phyloP scores from a whole-genome alignment of 2,888 invertebrate genomes.

The Stratiomys singularior region DNA sequence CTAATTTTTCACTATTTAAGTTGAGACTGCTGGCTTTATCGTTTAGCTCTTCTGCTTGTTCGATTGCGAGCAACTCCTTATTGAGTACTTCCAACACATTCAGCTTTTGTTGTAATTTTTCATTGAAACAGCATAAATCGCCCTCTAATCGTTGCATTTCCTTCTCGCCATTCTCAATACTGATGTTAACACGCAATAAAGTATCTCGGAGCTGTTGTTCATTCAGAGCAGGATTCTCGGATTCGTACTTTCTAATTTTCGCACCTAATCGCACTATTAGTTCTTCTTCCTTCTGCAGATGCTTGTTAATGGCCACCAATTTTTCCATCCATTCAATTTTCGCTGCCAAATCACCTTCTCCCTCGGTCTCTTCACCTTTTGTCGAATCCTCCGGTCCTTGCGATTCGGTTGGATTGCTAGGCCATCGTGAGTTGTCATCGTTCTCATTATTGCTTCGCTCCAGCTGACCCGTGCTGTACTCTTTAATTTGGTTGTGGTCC shows the following conservation, averaged over 20 bases:
- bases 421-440: neutral
- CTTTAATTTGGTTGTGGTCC: slow-evolving; percentile 69
- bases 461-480: slow-evolving; percentile 66
- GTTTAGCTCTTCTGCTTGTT: neutral
- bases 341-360: slow-evolving; percentile 66
- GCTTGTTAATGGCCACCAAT: slow-evolving; percentile 77
- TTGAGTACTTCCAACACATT: slow-evolving; percentile 69
- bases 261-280: slow-evolving; percentile 74
- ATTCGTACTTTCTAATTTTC: slow-evolving; percentile 71
- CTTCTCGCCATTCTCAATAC: slow-evolving; percentile 67
- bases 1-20: slow-evolving; percentile 45
- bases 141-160: slow-evolving; percentile 69
- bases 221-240: slow-evolving; percentile 63
- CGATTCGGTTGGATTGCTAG: neutral
- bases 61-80: slow-evolving; percentile 62
- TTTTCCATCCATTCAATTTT: slow-evolving; percentile 80
- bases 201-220: slow-evolving; percentile 67
- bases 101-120: slow-evolving; percentile 68
- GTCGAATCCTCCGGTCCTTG: neutral
- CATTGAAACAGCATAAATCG: slow-evolving; percentile 68
- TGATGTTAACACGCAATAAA: slow-evolving; percentile 68
- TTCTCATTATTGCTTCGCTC: neutral
- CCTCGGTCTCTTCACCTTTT: neutral
- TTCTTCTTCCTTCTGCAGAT: slow-evolving; percentile 79
- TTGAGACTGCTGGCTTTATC: neutral